Percentiles rank a stretch among this genome's conserved stretches.
phyloP scores from a whole-genome alignment of 53 echinoderm and acorn worm genomes.

The Holothuria leucospilota region DNA sequence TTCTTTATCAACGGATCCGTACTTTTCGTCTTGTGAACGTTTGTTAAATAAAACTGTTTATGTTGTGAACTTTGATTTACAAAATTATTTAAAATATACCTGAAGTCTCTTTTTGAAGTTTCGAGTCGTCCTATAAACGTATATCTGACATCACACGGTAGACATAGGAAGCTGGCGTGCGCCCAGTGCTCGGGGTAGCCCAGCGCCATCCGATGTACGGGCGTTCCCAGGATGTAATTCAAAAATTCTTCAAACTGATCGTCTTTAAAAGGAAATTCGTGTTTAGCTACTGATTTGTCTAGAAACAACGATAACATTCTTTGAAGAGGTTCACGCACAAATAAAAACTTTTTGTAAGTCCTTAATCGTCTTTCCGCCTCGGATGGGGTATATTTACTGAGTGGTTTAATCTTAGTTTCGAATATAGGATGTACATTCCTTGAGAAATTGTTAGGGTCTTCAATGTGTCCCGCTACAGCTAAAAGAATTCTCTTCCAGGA shows the following conservation, averaged over 20 bases:
- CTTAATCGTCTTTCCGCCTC: constrained; percentile 11
- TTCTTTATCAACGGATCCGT: constrained; percentile 10
- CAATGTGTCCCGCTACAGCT: neutral
- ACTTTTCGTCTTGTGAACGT: neutral
- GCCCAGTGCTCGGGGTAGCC: constrained; percentile 34
- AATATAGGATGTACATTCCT: constrained; percentile 21
- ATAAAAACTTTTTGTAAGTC: constrained; percentile 29
- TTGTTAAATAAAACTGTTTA: neutral
- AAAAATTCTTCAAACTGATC: constrained; percentile 16
- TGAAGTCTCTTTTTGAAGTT: constrained; percentile 25
- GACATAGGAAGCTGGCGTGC: constrained; percentile 1
- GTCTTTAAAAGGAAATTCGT: constrained; percentile 8
- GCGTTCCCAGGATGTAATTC: constrained; percentile 9
- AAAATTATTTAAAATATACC: neutral
- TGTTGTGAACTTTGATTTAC: neutral
- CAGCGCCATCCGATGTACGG: neutral
- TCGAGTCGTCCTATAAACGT: constrained; percentile 34
- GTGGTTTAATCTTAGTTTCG: neutral
- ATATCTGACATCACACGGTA: constrained; percentile 21
- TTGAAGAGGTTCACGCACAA: constrained; percentile 28
- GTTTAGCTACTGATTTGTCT: constrained; percentile 11
- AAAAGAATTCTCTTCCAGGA: constrained; percentile 25
- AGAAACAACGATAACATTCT: constrained; percentile 38
- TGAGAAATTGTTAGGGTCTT: neutral
- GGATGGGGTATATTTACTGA: neutral